These are phyloP conservation scores for Drosophila sulfurigaster DNA, from an alignment of 1,140 invertebrate species.

Conservation along the genomic window DNA sequence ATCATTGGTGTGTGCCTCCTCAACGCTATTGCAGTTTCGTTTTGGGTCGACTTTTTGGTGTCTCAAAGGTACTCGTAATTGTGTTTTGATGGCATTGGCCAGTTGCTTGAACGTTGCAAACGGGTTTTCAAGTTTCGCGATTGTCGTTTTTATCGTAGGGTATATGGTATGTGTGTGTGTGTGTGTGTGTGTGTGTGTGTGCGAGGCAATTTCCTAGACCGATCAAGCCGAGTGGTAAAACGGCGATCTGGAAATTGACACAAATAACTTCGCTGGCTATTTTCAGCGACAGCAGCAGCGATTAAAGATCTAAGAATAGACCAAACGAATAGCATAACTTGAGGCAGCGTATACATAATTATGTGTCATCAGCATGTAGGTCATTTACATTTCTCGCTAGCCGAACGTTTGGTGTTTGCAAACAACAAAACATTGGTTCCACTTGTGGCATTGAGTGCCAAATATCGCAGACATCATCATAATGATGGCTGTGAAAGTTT, in stretches of 20 bases:
- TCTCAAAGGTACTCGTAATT: conserved; percentile 60
- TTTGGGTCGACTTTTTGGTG: conserved; percentile 54
- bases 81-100: conserved; percentile 73
- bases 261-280: background rate
- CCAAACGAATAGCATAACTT: background rate
- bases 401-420: conserved; percentile 11
- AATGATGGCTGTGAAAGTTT: conserved; percentile 81
- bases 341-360: background rate
- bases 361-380: conserved; percentile 23
- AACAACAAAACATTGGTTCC: conserved; percentile 62
- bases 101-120: conserved; percentile 52
- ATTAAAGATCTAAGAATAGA: conserved; percentile 1
- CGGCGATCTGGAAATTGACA: background rate
- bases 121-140: conserved; percentile 58
- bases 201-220: conserved; percentile 23
- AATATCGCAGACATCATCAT: conserved; percentile 78
- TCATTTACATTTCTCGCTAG: conserved; percentile 23
- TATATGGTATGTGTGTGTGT: conserved; percentile 14
- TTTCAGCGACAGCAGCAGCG: background rate
- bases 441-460: conserved; percentile 75
- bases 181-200: background rate
- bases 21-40: conserved; percentile 68
- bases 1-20: conserved; percentile 46
- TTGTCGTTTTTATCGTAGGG: conserved; percentile 32
- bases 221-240: background rate